phyloP scores from a whole-genome alignment of 2,888 invertebrate genomes.

The Bembecia ichneumoniformis region DNA sequence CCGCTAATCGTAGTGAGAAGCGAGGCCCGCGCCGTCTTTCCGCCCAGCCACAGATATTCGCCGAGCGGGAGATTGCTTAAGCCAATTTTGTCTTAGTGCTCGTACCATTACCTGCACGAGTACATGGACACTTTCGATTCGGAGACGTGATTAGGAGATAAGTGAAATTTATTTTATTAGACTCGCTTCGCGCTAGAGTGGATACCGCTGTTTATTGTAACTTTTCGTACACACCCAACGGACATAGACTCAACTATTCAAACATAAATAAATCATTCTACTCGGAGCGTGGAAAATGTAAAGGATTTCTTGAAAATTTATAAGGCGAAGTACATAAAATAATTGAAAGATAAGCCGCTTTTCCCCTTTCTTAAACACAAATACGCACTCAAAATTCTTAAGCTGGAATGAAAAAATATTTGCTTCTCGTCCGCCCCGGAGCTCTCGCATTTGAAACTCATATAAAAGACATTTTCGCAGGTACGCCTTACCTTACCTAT shows the following conservation, averaged over 20 bases:
- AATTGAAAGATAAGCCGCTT: conserved; percentile 29
- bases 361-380: conserved; percentile 41
- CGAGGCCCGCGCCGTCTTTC: conserved; percentile 15
- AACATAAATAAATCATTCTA: too few relatives aligned
- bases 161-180: conserved; percentile 58
- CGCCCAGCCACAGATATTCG: conserved; percentile 28
- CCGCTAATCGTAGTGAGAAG: conserved; percentile 34
- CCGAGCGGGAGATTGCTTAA: conserved; percentile 46
- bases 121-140: conserved; percentile 42
- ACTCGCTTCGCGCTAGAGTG: conserved; percentile 24
- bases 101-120: conserved; percentile 44
- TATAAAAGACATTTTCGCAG: conserved; percentile 60
- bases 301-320: background rate
- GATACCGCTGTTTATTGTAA: conserved; percentile 40
- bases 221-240: conserved; percentile 26
- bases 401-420: conserved; percentile 41
- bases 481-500: conserved; percentile 60
- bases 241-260: background rate
- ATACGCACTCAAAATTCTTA: conserved; percentile 35
- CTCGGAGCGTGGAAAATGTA: background rate
- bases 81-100: conserved; percentile 58
- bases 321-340: conserved; percentile 8
- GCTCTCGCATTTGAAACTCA: conserved; percentile 56
- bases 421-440: conserved; percentile 27
- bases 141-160: conserved; percentile 52